Percentiles rank a stretch among this genome's conserved stretches.
Evolutionary conservation across 2,888 invertebrate species (phyloP).

Genomic region (Xylota segnis): DNA sequence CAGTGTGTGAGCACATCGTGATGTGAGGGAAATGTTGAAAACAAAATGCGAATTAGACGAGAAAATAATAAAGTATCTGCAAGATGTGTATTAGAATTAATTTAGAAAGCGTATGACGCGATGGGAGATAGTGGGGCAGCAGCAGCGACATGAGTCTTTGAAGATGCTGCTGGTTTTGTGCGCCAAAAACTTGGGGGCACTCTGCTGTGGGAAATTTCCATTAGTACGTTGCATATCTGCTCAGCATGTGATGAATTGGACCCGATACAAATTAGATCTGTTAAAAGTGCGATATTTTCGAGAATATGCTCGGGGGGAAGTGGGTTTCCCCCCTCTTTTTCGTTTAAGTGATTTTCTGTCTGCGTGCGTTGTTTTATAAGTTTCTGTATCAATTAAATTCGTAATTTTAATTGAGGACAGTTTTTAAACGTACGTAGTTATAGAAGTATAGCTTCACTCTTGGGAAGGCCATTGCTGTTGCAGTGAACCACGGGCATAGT

Average conservation of each 20-base stretch:
- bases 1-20: slow-evolving; percentile 27
- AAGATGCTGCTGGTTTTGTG: background rate
- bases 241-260: slow-evolving; percentile 33
- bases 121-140: background rate
- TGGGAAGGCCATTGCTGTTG: too few relatives aligned
- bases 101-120: slow-evolving; percentile 30
- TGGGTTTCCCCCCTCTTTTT: slow-evolving; percentile 7
- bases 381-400: too few relatives aligned
- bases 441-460: too few relatives aligned
- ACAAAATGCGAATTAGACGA: slow-evolving; percentile 34
- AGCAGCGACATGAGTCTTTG: slow-evolving; percentile 6
- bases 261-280: slow-evolving; percentile 31
- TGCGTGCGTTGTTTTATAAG: background rate
- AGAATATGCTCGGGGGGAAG: background rate
- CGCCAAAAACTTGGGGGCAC: slow-evolving; percentile 26
- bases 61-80: slow-evolving; percentile 22
- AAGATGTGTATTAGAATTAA: slow-evolving; percentile 37
- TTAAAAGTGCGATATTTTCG: slow-evolving; percentile 23
- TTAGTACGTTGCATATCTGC: slow-evolving; percentile 26
- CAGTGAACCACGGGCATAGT: too few relatives aligned
- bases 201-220: slow-evolving; percentile 61
- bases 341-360: background rate
- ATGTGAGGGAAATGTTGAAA: slow-evolving; percentile 39
- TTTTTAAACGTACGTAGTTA: too few relatives aligned
- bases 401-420: too few relatives aligned